Base-by-base conservation (phyloP, 2,888 invertebrate genomes). In the Julus scanicus region DNA sequence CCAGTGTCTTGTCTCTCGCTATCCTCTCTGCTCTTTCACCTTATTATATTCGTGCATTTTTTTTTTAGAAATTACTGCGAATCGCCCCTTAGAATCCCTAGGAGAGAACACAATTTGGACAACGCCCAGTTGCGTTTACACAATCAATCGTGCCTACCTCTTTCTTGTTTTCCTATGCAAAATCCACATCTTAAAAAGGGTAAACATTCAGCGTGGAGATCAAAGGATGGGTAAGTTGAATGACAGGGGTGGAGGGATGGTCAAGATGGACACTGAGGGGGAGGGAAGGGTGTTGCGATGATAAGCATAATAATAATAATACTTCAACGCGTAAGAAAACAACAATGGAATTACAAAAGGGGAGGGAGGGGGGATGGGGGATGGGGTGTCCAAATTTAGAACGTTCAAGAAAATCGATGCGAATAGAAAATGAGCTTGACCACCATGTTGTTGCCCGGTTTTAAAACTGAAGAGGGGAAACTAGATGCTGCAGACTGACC, bases 251-350 rank as follows among this genome's bases (percentile, higher is more conserved):
- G 17, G 57, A 29, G 29, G 63, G 63, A 20, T 71, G 63, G 63
- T 71, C 63, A 71, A 71, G 63, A 71, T 71, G 63, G 63, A 20
- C 63, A 20, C 20, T 20, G 63, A 71, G 20, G 63, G 63, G 6
- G 63, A 8, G 9, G 63, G 9, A 0, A 20, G 63, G 17, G 63
- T 20, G 44, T 44, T 44, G 44, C 44, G 63, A 71, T 71, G 63
- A 71, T 71, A 71, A 71, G 63, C 63, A 71, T 71, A 71, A 71
- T 71, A 71, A 44, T 44, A 44, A 71, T 71, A 71, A 71, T 71
- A 71, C 63, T 71, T 71, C 63, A 71, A 71, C 63, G 63, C 63
- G 63, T 71, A 71, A 71, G 63, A 71, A 71, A 71, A 71, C 63
- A 20, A 71, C 63, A 71, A 71, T 71, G 63, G 63, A 20, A 71